Evolutionary conservation across 92 coral and sea anemone genomes (phyloP).

Genomic region (Zoanthus gigantus): DNA sequence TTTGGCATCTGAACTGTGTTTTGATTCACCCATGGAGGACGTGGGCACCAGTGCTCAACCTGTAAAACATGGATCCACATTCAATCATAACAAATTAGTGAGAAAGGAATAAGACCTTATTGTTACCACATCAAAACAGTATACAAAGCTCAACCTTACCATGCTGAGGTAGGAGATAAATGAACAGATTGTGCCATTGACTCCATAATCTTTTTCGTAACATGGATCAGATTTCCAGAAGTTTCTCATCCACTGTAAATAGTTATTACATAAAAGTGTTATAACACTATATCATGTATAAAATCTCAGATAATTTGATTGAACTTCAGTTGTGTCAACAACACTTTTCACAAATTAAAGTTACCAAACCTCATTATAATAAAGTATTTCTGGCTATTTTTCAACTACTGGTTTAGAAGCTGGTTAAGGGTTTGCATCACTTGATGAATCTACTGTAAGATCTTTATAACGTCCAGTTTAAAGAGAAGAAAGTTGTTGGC

Average conservation of each 20-base stretch:
- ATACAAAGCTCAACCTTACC: slow-evolving; percentile 47
- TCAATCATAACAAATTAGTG: not conserved
- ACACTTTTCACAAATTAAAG: too few relatives aligned
- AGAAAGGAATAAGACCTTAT: not conserved
- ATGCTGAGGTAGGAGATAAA: slow-evolving; percentile 89
- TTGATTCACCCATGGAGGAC: slow-evolving; percentile 56
- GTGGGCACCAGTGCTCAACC: slow-evolving; percentile 97
- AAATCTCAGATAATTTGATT: too few relatives aligned
- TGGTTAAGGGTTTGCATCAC: not conserved
- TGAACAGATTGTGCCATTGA: slow-evolving; percentile 95
- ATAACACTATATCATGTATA: too few relatives aligned
- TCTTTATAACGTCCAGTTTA: not conserved
- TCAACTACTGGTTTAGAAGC: not conserved
- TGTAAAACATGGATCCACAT: not conserved
- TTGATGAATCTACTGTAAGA: not conserved
- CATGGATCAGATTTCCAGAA: slow-evolving; percentile 91
- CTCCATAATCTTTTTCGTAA: slow-evolving; percentile 85
- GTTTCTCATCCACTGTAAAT: slow-evolving; percentile 90
- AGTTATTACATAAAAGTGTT: not conserved
- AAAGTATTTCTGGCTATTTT: too few relatives aligned
- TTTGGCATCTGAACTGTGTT: not conserved
- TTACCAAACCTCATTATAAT: too few relatives aligned
- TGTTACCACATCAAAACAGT: not conserved
- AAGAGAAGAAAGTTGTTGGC: not conserved
- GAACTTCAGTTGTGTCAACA: too few relatives aligned